These are phyloP conservation scores for Psittacula cyanocephala DNA, from an alignment of 2,113 vertebrate genomes.

Conservation along the genomic window DNA sequence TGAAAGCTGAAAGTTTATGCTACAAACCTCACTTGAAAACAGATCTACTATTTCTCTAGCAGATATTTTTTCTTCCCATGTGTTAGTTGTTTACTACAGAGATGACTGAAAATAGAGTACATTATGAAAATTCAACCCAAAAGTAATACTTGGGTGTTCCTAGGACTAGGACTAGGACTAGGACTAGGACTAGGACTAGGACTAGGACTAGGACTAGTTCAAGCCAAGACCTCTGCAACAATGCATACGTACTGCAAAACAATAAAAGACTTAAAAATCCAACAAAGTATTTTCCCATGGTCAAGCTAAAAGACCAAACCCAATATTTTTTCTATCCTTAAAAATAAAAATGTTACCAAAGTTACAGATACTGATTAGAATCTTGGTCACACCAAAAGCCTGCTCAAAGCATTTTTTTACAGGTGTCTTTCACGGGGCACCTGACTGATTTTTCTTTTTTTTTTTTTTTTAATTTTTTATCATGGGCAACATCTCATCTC, in stretches of 20 bases:
- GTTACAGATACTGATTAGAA: neutral
- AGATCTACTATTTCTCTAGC: neutral
- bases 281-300: neutral
- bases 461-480: neutral
- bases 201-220: no score
- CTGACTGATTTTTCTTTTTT: neutral
- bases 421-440: rapidly evolving
- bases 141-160: neutral
- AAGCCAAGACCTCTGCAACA: neutral
- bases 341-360: neutral
- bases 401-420: neutral
- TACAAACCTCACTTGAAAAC: neutral
- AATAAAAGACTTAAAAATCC: neutral
- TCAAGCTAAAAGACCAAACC: neutral
- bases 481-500: neutral
- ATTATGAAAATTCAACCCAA: neutral
- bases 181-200: no score
- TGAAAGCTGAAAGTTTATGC: neutral
- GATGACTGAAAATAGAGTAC: neutral
- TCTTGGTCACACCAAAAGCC: neutral
- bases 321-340: neutral
- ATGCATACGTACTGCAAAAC: neutral
- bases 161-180: no score
- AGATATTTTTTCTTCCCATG: neutral
- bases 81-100: neutral